phyloP scores from a whole-genome alignment of 2,797 vertebrate species.

The Crax fasciolata region DNA sequence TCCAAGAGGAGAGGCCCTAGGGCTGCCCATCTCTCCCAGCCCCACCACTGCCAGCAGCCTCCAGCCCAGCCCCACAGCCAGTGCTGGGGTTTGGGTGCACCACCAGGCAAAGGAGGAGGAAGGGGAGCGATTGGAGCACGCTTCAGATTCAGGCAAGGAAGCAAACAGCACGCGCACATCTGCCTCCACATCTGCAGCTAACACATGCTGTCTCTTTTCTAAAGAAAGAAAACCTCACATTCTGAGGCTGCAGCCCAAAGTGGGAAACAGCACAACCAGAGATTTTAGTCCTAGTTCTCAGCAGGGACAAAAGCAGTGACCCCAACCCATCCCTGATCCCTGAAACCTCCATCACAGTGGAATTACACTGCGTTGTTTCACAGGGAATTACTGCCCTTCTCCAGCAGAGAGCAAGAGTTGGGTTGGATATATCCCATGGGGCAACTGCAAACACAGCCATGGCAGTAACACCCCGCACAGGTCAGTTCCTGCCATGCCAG shows the following conservation, averaged over 20 bases:
- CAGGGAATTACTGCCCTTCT: background rate
- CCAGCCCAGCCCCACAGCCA: background rate
- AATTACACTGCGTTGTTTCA: background rate
- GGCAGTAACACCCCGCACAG: fast-evolving
- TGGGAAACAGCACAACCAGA: background rate
- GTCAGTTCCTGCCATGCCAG: background rate
- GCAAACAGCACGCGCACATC: background rate
- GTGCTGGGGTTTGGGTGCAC: background rate
- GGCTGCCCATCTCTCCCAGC: background rate
- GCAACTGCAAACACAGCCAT: background rate
- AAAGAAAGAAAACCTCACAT: background rate
- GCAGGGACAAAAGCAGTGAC: background rate
- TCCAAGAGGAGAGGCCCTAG: background rate
- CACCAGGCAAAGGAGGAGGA: background rate
- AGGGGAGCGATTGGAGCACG: background rate
- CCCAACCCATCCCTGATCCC: background rate
- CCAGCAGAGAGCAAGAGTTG: background rate
- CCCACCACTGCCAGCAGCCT: background rate
- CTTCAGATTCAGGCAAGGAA: background rate
- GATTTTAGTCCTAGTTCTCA: background rate
- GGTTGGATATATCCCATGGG: background rate
- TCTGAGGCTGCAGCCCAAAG: background rate
- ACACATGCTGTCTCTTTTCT: background rate
- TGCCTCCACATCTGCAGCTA: background rate
- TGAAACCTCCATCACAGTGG: background rate